Conservation (phyloP, 2,797 vertebrate species). For the Acomys russatus region DNA sequence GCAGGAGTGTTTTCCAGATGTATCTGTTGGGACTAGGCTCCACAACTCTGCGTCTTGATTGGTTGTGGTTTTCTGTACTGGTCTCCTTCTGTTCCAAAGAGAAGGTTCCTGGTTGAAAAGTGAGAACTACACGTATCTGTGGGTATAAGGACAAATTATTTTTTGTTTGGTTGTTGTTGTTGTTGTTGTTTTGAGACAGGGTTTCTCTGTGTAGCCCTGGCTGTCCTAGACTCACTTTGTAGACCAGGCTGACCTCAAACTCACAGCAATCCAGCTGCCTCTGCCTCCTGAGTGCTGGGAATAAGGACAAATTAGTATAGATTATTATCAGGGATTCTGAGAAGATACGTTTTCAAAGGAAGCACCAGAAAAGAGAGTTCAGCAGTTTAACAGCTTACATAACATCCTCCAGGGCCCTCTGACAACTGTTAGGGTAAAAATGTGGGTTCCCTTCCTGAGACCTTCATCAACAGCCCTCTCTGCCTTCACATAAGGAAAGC, state of each 20-base stretch:
- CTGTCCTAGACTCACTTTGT: too few relatives aligned
- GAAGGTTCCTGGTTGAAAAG: neutral
- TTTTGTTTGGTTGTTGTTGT: too few relatives aligned
- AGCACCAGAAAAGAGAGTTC: too few relatives aligned
- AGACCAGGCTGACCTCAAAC: too few relatives aligned
- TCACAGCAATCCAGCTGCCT: too few relatives aligned
- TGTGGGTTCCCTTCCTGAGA: neutral
- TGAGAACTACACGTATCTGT: neutral
- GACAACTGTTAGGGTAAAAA: neutral
- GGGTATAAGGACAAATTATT: neutral
- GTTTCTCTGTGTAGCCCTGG: too few relatives aligned
- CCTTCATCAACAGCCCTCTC: neutral
- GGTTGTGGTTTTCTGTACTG: neutral
- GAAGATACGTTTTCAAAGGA: neutral
- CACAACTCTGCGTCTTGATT: neutral
- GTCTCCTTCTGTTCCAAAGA: neutral
- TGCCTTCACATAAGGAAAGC: neutral
- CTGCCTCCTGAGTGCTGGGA: too few relatives aligned
- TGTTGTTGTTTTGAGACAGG: too few relatives aligned
- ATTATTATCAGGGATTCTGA: neutral
- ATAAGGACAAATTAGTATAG: neutral
- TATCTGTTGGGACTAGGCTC: neutral
- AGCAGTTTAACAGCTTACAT: neutral
- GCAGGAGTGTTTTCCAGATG: neutral
- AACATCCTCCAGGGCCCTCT: neutral